Percentiles rank a stretch among this genome's conserved stretches.
Conservation (phyloP, 2,113 vertebrate species). For the Myxocyprinus asiaticus region DNA sequence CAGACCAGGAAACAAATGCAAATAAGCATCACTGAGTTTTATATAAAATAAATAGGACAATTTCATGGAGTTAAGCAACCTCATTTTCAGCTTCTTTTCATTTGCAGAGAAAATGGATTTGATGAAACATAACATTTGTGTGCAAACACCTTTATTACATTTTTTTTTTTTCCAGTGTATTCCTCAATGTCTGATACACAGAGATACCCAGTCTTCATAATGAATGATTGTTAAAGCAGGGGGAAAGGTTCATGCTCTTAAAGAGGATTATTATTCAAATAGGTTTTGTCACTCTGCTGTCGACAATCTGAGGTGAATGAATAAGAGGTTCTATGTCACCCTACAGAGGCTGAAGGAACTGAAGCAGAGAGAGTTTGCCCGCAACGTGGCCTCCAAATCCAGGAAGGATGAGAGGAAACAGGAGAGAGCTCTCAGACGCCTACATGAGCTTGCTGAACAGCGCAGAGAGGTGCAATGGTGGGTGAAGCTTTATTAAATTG, state of each 20-base stretch:
- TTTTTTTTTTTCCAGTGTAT: constrained; percentile 39
- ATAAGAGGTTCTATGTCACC: constrained; percentile 44
- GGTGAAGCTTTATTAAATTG: background rate
- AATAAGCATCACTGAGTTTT: constrained; percentile 54
- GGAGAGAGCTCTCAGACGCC: constrained; percentile 83
- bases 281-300: constrained; percentile 12
- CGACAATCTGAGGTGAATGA: constrained; percentile 29
- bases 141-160: constrained; percentile 59
- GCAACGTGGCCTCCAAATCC: constrained; percentile 86
- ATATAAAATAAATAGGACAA: constrained; percentile 59
- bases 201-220: constrained; percentile 43
- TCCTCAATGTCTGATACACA: constrained; percentile 37
- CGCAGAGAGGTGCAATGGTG: constrained; percentile 56
- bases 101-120: constrained; percentile 59
- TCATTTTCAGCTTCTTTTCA: constrained; percentile 57
- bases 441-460: constrained; percentile 82
- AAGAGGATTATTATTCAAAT: constrained; percentile 24
- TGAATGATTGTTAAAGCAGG: constrained; percentile 40
- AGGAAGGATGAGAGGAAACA: constrained; percentile 86
- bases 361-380: constrained; percentile 89
- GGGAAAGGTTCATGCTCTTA: constrained; percentile 11
- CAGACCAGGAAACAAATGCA: constrained; percentile 53
- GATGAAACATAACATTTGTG: constrained; percentile 57
- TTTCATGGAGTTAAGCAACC: constrained; percentile 59
- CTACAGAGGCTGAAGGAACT: constrained; percentile 87